Percentiles rank a stretch among this genome's conserved stretches.
phyloP scores from a whole-genome alignment of 2,797 vertebrate genomes.

The Lutjanus argentimaculatus region DNA sequence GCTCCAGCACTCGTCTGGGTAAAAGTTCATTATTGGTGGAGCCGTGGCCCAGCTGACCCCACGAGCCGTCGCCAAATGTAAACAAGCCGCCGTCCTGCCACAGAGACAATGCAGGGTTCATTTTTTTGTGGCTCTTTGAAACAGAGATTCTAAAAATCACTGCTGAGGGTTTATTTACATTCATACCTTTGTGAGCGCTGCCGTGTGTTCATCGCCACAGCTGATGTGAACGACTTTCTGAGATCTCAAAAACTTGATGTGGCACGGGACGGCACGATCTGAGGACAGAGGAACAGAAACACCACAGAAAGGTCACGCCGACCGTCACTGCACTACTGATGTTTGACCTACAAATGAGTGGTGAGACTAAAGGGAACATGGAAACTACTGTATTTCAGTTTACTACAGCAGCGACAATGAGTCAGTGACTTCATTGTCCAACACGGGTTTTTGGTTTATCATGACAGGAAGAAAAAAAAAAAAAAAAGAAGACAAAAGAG shows the following conservation, averaged over 20 bases:
- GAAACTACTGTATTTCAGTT: not conserved
- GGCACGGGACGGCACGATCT: constrained; percentile 96
- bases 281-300: constrained; percentile 30
- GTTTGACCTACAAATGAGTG: not conserved
- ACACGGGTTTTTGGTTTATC: not conserved
- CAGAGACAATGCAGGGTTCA: not conserved
- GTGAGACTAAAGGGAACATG: not conserved
- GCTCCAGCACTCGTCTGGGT: constrained; percentile 92
- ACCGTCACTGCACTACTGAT: not conserved
- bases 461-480: no score
- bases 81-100: constrained; percentile 92
- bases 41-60: constrained; percentile 93
- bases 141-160: not conserved
- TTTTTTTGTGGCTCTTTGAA: not conserved
- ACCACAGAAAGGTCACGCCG: not conserved
- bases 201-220: constrained; percentile 97
- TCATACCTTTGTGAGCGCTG: constrained; percentile 95
- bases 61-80: constrained; percentile 92
- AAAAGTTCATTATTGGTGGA: constrained; percentile 91
- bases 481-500: not conserved
- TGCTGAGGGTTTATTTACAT: not conserved
- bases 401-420: not conserved
- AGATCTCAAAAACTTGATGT: constrained; percentile 94
- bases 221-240: constrained; percentile 98
- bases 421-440: not conserved